Percentiles rank a stretch among this genome's conserved stretches.
Conservation (phyloP, 2,113 vertebrate genomes). For the Aegypius monachus region DNA sequence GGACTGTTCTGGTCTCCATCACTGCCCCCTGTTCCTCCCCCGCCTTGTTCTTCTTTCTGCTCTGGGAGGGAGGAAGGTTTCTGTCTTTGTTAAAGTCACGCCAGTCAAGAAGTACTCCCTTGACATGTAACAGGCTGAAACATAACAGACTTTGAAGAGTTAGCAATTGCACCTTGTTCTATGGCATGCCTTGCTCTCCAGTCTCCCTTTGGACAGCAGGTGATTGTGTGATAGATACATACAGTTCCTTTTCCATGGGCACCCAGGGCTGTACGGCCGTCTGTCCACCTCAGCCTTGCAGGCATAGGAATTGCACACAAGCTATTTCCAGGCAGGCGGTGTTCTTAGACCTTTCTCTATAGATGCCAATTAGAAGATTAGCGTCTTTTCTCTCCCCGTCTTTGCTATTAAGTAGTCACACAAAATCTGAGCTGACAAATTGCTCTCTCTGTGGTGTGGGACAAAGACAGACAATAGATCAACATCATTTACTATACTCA, state of each 20-base stretch:
- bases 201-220: background rate
- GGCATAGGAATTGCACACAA: conserved; percentile 74
- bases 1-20: background rate
- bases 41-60: background rate
- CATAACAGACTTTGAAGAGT: background rate
- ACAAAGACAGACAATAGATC: conserved; percentile 84
- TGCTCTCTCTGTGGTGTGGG: conserved; percentile 73
- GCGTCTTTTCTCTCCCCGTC: conserved; percentile 73
- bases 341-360: conserved; percentile 72
- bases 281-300: background rate
- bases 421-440: conserved; percentile 82
- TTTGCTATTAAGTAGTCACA: conserved; percentile 83
- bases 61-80: background rate
- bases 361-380: conserved; percentile 83
- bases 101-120: conserved; percentile 36
- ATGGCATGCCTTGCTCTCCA: background rate
- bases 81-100: conserved; percentile 39
- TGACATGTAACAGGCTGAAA: conserved; percentile 44
- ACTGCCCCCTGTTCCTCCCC: background rate
- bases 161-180: conserved; percentile 6
- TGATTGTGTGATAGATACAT: conserved; percentile 13
- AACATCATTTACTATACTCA: conserved; percentile 82
- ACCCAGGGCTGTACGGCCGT: fast-evolving
- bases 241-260: background rate
- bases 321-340: conserved; percentile 64